Percentiles rank a stretch among this genome's conserved stretches.
Evolutionary conservation across 2,113 vertebrate species (phyloP).

Genomic region (Ramphastos sulfuratus): DNA sequence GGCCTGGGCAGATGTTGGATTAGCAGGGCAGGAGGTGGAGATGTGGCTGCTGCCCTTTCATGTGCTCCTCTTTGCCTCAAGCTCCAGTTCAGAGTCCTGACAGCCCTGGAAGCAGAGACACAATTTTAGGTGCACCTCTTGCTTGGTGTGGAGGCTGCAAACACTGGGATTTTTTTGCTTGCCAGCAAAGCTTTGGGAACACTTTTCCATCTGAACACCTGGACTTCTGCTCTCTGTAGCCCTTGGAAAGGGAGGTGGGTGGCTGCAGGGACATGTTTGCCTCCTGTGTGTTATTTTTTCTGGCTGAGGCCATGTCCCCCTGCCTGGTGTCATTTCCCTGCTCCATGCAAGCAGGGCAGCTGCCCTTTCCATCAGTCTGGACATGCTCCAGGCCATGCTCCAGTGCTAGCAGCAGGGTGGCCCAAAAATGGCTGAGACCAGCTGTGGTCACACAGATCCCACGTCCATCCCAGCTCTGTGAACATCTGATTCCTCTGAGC

Average conservation of each 20-base stretch:
- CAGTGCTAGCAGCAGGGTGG: background rate
- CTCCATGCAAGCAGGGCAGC: background rate
- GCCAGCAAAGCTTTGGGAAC: background rate
- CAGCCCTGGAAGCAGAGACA: fast-evolving
- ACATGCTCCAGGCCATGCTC: fast-evolving
- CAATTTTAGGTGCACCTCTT: fast-evolving
- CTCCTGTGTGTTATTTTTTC: background rate
- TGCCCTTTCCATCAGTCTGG: background rate
- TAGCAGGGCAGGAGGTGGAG: fast-evolving
- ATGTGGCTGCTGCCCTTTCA: background rate
- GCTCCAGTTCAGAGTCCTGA: background rate
- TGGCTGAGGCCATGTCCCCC: background rate
- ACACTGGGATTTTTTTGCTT: background rate
- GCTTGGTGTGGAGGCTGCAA: background rate
- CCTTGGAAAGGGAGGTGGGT: background rate
- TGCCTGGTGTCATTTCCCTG: background rate
- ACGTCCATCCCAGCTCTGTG: background rate
- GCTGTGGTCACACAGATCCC: background rate
- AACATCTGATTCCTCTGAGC: background rate
- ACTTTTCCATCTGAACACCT: background rate
- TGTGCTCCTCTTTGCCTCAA: fast-evolving
- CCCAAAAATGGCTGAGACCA: background rate
- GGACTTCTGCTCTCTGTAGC: background rate
- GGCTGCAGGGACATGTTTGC: background rate
- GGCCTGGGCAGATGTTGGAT: background rate